Conservation (phyloP, 2,888 invertebrate species). For the Ligdia adustata region DNA sequence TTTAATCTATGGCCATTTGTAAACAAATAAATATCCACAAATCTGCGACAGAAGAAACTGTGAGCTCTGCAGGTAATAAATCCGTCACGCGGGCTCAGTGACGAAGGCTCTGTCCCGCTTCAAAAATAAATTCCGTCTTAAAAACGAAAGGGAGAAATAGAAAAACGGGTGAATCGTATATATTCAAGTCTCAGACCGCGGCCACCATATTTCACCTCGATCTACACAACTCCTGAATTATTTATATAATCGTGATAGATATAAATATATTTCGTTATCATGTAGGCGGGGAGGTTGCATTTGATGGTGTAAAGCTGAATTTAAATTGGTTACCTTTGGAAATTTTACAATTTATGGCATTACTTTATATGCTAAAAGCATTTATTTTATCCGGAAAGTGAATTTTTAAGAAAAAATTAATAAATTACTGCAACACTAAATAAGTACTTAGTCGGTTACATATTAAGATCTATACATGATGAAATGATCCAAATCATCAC, state of each 20-base stretch:
- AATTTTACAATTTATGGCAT: too few relatives aligned
- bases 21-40: conserved; percentile 46
- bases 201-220: conserved; percentile 68
- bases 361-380: too few relatives aligned
- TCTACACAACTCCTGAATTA: conserved; percentile 69
- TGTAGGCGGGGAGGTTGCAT: conserved; percentile 20
- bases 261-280: conserved; percentile 58
- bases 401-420: too few relatives aligned
- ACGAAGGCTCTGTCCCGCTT: conserved; percentile 35
- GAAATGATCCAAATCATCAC: too few relatives aligned
- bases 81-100: conserved; percentile 47
- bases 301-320: too few relatives aligned
- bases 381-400: too few relatives aligned
- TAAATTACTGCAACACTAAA: too few relatives aligned
- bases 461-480: too few relatives aligned
- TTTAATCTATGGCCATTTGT: conserved; percentile 35
- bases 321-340: too few relatives aligned
- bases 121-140: conserved; percentile 38
- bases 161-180: conserved; percentile 54
- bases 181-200: conserved; percentile 56
- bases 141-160: conserved; percentile 37
- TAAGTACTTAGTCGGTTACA: too few relatives aligned
- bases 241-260: conserved; percentile 68
- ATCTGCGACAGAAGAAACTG: conserved; percentile 32
- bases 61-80: conserved; percentile 50